phyloP scores from a whole-genome alignment of 1,140 invertebrate species.

The Drosophila sulfurigaster region DNA sequence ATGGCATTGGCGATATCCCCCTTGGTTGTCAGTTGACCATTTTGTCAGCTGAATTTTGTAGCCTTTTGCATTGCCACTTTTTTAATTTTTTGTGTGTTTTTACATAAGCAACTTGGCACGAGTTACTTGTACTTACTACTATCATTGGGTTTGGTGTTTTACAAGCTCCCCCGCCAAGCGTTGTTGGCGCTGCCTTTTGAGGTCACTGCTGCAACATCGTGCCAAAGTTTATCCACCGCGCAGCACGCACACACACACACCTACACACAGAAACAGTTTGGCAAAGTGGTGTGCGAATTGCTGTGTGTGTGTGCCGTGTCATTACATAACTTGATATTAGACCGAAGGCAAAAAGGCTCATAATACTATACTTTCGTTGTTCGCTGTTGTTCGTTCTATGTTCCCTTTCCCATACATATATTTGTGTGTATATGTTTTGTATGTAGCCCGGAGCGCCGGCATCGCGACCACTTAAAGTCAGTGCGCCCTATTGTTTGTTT shows the following conservation, averaged over 20 bases:
- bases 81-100: slow-evolving; percentile 20
- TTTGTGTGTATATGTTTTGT: no score
- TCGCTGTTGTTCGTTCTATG: slow-evolving; percentile 8
- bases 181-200: slow-evolving; percentile 30
- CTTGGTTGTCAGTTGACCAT: slow-evolving; percentile 66
- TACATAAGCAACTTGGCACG: slow-evolving; percentile 50
- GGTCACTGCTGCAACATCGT: slow-evolving; percentile 60
- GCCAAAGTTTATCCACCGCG: slow-evolving; percentile 50
- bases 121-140: slow-evolving; percentile 21
- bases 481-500: slow-evolving; percentile 49
- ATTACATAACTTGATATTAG: slow-evolving; percentile 70
- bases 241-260: slow-evolving; percentile 6
- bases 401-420: not conserved
- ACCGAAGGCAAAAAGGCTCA: slow-evolving; percentile 37
- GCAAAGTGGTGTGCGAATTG: slow-evolving; percentile 43
- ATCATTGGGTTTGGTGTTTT: not conserved
- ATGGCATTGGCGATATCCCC: not conserved
- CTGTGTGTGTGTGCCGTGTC: slow-evolving; percentile 55
- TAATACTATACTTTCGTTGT: slow-evolving; percentile 16
- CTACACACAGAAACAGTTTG: slow-evolving; percentile 25
- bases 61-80: not conserved
- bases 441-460: slow-evolving; percentile 45
- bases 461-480: slow-evolving; percentile 47
- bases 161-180: not conserved
- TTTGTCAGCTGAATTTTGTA: slow-evolving; percentile 65